Conservation (phyloP, 2,113 vertebrate species). For the Limanda limanda region DNA sequence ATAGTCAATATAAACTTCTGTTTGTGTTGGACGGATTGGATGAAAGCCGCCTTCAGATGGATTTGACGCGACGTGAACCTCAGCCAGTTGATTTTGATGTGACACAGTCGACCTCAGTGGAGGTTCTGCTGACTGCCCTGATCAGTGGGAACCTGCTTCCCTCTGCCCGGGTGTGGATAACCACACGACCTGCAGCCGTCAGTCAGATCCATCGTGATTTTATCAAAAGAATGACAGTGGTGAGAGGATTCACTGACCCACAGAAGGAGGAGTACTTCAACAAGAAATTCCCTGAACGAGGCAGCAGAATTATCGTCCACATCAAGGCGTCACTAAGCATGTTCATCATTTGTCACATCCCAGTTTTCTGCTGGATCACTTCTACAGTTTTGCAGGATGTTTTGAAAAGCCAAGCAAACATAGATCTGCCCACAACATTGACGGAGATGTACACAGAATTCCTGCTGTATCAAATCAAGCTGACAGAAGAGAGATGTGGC, state of each 20-base stretch:
- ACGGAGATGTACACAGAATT: too few species aligned
- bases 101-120: neutral
- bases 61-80: too few species aligned
- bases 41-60: too few species aligned
- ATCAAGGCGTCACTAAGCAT: neutral
- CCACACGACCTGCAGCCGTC: neutral
- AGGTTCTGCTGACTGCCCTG: neutral
- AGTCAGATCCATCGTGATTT: too few species aligned
- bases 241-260: constrained; percentile 3
- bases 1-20: too few species aligned
- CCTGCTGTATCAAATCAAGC: too few species aligned
- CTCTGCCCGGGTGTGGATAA: neutral
- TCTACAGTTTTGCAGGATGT: neutral
- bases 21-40: too few species aligned
- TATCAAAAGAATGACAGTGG: neutral
- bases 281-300: neutral
- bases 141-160: neutral
- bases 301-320: neutral
- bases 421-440: neutral
- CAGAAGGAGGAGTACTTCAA: constrained; percentile 14
- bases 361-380: constrained; percentile 3
- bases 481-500: too few species aligned
- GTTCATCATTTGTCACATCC: constrained; percentile 4
- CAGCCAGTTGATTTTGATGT: neutral
- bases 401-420: neutral